Conservation (phyloP, 2,113 vertebrate species). For the Chloroceryle aenea region DNA sequence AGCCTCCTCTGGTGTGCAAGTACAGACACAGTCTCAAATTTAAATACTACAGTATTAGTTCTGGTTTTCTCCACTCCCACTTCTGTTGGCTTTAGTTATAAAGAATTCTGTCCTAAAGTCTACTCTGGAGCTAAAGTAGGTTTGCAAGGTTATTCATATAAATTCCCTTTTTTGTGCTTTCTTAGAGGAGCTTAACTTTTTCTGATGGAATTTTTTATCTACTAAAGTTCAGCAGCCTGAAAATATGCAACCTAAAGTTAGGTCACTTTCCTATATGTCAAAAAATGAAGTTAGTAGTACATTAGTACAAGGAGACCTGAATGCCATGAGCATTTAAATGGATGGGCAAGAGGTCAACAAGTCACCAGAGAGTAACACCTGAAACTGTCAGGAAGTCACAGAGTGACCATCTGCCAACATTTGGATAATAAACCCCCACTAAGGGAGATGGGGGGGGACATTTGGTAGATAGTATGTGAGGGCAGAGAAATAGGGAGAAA, state of each 20-base stretch:
- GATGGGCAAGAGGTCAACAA: neutral
- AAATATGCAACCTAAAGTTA: neutral
- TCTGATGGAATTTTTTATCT: neutral
- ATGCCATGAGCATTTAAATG: too few relatives aligned
- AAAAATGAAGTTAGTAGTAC: neutral
- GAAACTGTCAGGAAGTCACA: neutral
- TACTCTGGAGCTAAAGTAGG: neutral
- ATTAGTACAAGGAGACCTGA: neutral
- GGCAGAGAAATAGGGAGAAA: neutral
- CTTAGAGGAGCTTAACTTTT: neutral
- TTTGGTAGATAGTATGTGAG: neutral
- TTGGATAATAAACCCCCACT: neutral
- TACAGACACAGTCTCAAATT: neutral
- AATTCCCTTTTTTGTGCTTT: fast-evolving
- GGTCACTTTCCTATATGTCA: neutral
- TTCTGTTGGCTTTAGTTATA: neutral
- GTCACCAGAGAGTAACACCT: neutral
- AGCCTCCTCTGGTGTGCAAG: neutral
- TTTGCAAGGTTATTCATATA: neutral
- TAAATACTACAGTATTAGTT: neutral
- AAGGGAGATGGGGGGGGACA: neutral
- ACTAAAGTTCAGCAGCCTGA: neutral
- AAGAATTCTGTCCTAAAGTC: neutral
- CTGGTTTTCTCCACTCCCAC: neutral
- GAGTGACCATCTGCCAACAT: neutral